Conservation (phyloP, 2,888 invertebrate species). For the Philhelius pedissequus region DNA sequence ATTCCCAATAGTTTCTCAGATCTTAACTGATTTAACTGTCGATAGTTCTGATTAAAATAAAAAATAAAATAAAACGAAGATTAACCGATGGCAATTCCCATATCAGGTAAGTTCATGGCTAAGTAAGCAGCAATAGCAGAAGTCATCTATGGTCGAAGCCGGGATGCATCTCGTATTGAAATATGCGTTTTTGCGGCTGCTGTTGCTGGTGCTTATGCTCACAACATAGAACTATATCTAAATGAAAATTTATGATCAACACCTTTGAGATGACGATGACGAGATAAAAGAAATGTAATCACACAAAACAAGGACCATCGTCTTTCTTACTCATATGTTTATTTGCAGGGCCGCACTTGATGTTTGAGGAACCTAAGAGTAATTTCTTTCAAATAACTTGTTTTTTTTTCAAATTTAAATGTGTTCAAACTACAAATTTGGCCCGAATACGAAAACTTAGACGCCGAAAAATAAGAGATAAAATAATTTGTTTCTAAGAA, state of each 20-base stretch:
- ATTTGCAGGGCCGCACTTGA: neutral
- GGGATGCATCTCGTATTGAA: constrained; percentile 35
- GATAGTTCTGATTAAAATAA: constrained; percentile 42
- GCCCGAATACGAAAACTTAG: too few species aligned
- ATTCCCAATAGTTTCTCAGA: constrained; percentile 14
- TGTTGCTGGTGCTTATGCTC: constrained; percentile 36
- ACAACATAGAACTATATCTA: constrained; percentile 72
- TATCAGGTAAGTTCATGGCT: constrained; percentile 33
- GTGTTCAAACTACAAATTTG: too few species aligned
- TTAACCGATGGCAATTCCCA: neutral
- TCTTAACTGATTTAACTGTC: constrained; percentile 54
- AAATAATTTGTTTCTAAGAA: too few species aligned
- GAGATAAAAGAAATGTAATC: constrained; percentile 64
- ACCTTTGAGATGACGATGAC: constrained; percentile 73
- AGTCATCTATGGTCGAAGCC: constrained; percentile 11
- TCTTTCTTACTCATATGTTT: constrained; percentile 18
- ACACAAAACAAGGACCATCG: constrained; percentile 32
- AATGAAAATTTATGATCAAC: constrained; percentile 79
- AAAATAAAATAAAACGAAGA: neutral
- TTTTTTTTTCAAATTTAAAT: neutral
- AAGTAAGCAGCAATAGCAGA: constrained; percentile 30
- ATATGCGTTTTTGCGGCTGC: constrained; percentile 50
- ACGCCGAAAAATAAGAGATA: too few species aligned
- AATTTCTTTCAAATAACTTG: neutral
- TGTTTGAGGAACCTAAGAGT: neutral